phyloP scores from a whole-genome alignment of 2,113 vertebrate genomes.

The cat (Felis catus) region F.catus_Fca126_mat1.0 CM031421.1:6558001-6558500 shows the following conservation, averaged over 20 bases:
- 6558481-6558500: too few relatives aligned
- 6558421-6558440: not conserved
- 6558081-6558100: not conserved
- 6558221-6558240: too few relatives aligned
- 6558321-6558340: too few relatives aligned
- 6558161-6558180: slow-evolving; percentile 10
- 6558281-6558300: too few relatives aligned
- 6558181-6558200: not conserved
- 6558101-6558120: not conserved
- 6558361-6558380: not conserved
- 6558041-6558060: not conserved
- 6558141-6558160: not conserved
- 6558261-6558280: too few relatives aligned
- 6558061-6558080: not conserved
- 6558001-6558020: not conserved
- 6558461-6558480: too few relatives aligned
- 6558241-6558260: too few relatives aligned
- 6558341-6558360: too few relatives aligned
- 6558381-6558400: not conserved
- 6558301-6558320: too few relatives aligned
- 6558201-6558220: not conserved
- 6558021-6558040: not conserved
- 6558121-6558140: not conserved
- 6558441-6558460: too few relatives aligned
- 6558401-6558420: not conserved